phyloP scores from a whole-genome alignment of 2,113 vertebrate species.

The Alosa alosa region DNA sequence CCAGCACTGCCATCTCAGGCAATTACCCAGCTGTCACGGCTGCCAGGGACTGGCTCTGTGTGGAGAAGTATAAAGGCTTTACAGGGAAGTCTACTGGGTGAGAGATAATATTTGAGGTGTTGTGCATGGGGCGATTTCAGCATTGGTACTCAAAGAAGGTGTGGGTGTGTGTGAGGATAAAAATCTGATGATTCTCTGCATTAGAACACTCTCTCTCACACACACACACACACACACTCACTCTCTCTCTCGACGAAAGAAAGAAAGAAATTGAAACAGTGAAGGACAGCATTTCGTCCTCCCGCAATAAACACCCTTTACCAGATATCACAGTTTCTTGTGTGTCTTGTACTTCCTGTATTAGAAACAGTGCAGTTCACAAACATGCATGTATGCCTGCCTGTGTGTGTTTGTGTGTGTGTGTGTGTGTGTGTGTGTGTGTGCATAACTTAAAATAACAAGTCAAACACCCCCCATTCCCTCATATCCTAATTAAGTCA shows the following conservation, averaged over 20 bases:
- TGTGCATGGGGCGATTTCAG: neutral
- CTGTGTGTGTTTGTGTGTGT: neutral
- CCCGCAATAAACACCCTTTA: neutral
- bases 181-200: neutral
- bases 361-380: neutral
- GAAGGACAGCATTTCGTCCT: neutral
- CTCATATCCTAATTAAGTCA: slow-evolving; percentile 6
- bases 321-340: neutral
- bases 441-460: neutral
- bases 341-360: neutral
- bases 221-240: neutral
- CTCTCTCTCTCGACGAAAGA: too few species aligned
- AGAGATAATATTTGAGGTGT: neutral
- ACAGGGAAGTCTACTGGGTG: neutral
- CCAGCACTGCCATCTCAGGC: neutral
- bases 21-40: slow-evolving; percentile 1
- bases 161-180: neutral
- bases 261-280: neutral
- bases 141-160: neutral
- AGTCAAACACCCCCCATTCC: neutral
- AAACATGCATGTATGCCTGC: neutral
- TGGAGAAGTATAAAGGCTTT: neutral
- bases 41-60: neutral
- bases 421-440: neutral
- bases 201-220: neutral